Conservation (phyloP, 2,113 vertebrate genomes). For the Pollimyrus isidori region DNA sequence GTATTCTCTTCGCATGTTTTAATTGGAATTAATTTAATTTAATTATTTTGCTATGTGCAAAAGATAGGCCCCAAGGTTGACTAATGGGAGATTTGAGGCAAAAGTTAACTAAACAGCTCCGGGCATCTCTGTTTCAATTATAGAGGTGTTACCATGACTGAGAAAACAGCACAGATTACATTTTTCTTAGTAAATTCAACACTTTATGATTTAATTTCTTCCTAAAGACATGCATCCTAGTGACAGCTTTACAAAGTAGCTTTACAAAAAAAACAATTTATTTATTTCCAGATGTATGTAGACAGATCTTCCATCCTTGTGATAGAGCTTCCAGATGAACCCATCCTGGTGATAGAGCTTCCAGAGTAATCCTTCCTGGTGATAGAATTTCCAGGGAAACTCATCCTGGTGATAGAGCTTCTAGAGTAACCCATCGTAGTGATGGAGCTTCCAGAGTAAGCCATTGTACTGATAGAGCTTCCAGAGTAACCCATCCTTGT, state of each 20-base stretch:
- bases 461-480: no score
- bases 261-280: neutral
- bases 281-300: neutral
- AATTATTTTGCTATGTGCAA: neutral
- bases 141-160: slow-evolving; percentile 28
- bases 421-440: no score
- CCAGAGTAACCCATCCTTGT: no score
- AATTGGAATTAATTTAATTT: neutral
- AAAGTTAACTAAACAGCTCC: neutral
- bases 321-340: neutral
- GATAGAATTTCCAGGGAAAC: no score
- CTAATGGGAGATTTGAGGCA: slow-evolving; percentile 23
- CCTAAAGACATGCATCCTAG: neutral
- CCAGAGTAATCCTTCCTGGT: no score
- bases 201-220: neutral
- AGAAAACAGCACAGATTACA: slow-evolving; percentile 35
- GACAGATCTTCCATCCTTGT: neutral
- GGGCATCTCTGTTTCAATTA: slow-evolving; percentile 15
- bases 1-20: neutral
- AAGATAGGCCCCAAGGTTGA: neutral
- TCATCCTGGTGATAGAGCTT: no score
- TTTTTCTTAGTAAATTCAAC: neutral
- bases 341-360: no score
- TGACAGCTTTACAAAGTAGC: neutral
- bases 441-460: no score